phyloP scores from a whole-genome alignment of 2,113 vertebrate genomes.

The Micronycteris hirsuta region DNA sequence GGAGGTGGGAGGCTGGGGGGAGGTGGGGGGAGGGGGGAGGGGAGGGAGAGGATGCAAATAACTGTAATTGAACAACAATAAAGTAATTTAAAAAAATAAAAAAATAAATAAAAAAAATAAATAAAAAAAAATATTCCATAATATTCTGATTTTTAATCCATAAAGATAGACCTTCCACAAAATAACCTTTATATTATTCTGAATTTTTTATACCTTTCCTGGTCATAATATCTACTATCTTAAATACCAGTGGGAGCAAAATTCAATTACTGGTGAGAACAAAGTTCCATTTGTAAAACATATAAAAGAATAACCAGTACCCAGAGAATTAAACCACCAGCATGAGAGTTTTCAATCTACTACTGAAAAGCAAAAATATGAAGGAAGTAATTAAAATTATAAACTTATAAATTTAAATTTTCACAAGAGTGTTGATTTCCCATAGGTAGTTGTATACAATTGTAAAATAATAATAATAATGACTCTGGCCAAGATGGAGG shows the following conservation, averaged over 20 bases:
- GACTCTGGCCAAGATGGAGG: neutral
- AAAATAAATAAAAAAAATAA: too few species aligned
- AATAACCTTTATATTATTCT: neutral
- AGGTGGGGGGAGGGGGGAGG: too few species aligned
- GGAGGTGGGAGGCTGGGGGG: too few species aligned
- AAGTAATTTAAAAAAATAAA: too few species aligned
- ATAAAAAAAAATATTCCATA: too few species aligned
- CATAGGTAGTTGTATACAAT: neutral
- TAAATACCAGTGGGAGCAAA: neutral
- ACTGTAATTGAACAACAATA: too few species aligned
- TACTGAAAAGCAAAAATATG: neutral
- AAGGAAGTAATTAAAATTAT: neutral
- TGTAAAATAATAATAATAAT: neutral
- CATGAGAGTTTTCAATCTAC: neutral
- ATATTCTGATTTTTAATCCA: neutral
- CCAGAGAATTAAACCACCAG: neutral
- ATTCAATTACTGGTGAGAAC: neutral
- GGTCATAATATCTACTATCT: neutral
- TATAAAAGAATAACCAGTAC: neutral
- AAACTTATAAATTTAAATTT: neutral
- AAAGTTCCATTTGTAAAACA: slow-evolving; percentile 10
- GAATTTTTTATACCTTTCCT: neutral
- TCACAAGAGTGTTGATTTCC: neutral
- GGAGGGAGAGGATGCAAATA: too few species aligned
- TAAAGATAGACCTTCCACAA: neutral